Evolutionary conservation across 1,140 invertebrate species (phyloP), one percentile per base, ranked within the genome.

Genomic region (Lordiphosa stackelbergi): DNA sequence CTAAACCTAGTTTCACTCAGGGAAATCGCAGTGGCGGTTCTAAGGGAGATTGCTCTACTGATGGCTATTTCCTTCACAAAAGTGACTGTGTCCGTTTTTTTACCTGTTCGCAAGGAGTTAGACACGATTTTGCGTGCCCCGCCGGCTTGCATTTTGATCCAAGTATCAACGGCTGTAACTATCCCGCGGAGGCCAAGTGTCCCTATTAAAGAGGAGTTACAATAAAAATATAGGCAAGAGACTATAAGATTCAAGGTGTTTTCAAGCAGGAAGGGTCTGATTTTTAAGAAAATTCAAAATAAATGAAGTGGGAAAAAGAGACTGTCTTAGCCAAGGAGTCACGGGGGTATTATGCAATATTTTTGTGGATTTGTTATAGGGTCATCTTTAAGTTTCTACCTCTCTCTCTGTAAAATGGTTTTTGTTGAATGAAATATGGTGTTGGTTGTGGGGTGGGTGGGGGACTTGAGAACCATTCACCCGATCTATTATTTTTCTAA

Each of bases 111-210:
- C 38, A 13, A 9, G 73, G 73, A 1, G 8, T 51, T 9, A 74
- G 74, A 0, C 73, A 56, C 13, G 69, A 78, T 7, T 73, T 62
- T 5, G 0, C 56, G 3, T 78, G 73, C 19, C 13, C 19, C 0
- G 5, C 0, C 0, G 54, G 51, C 16, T 22, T 66, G 6, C 62
- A 66, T 11, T 78, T 66, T 8, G 58, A 79, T 34, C 0, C 5
- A 2, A 24, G 1, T 7, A 24, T 0, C 0, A 1, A 5, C 0
- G 35, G 0, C n/a, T 78, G 74, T 38, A 59, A 53, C 19, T 79
- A 45, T 45, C 6, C 13, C 2, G 2, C 0, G 0, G 4, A 22
- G 3, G 51, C 49, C 19, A 0, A 56, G 12, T 78, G 73, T 16
- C 64, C 60, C n/a, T 62, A 73, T 11, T 70, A 60, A 72, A 34